Conservation (phyloP, 1,140 invertebrate genomes). For the Zaprionus tsacasi region DNA sequence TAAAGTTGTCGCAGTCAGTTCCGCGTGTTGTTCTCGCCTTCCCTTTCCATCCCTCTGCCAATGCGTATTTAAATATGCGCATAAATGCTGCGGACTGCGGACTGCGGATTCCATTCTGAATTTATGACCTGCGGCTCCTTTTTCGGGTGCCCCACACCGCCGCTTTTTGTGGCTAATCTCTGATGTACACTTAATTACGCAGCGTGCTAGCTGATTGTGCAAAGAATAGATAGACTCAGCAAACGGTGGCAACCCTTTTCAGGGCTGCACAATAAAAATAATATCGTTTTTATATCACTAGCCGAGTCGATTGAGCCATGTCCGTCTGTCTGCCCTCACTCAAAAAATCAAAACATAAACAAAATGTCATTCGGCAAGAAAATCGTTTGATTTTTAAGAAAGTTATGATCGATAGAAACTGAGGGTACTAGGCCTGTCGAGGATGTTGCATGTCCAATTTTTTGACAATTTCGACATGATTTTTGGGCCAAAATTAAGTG, state of each 20-base stretch:
- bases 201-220: constrained; percentile 67
- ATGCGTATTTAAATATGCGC: constrained; percentile 78
- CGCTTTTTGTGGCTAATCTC: constrained; percentile 73
- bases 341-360: too few relatives aligned
- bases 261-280: not conserved
- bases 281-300: too few relatives aligned
- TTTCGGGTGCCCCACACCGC: not conserved
- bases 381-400: too few relatives aligned
- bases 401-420: too few relatives aligned
- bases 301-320: too few relatives aligned
- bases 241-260: constrained; percentile 11
- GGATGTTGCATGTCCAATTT: too few relatives aligned
- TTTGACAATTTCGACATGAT: too few relatives aligned
- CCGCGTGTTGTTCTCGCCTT: constrained; percentile 21
- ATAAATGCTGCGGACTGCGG: constrained; percentile 57
- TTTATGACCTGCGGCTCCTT: constrained; percentile 35
- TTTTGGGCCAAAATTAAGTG: too few relatives aligned
- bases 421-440: too few relatives aligned
- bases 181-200: constrained; percentile 81
- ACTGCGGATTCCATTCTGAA: constrained; percentile 27
- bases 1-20: constrained; percentile 62
- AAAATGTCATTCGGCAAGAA: too few relatives aligned
- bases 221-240: constrained; percentile 14
- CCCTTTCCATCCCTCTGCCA: constrained; percentile 36
- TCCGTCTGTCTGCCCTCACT: too few relatives aligned